A percentile compares a stretch with the other conserved stretches of the same genome.
Evolutionary conservation across 1,140 invertebrate genomes (phyloP).

Genomic region (Caenorhabditis remanei): DNA sequence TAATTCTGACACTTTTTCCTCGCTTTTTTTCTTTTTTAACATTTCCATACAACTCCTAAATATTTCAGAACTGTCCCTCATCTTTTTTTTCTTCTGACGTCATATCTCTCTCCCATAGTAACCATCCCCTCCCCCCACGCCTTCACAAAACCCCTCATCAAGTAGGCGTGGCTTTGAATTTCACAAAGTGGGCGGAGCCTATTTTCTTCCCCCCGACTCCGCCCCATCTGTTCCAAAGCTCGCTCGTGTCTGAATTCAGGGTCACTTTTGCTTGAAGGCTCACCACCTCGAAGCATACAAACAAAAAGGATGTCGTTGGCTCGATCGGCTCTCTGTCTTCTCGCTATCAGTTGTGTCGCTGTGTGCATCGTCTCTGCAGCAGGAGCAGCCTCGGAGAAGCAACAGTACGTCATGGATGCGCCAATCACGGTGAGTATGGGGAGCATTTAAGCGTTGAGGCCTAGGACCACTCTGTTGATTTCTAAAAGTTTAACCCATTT

Average conservation of each 20-base stretch:
- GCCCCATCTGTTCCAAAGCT: neutral
- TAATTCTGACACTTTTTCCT: neutral
- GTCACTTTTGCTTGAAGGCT: neutral
- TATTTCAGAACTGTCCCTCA: slow-evolving; percentile 6
- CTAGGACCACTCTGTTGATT: too few relatives aligned
- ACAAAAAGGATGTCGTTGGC: slow-evolving; percentile 5
- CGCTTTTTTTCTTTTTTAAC: too few relatives aligned
- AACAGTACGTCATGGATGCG: neutral
- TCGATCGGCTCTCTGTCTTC: slow-evolving; percentile 9
- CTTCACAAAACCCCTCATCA: neutral
- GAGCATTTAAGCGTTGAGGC: too few relatives aligned
- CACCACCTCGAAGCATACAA: too few relatives aligned
- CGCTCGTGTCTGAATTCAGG: neutral
- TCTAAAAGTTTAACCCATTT: too few relatives aligned
- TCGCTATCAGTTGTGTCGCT: neutral
- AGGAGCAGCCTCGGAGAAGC: neutral
- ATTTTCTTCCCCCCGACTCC: neutral
- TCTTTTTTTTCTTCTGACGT: neutral
- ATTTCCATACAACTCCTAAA: neutral
- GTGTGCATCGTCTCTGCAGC: neutral
- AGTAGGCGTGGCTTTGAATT: neutral
- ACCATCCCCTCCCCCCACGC: neutral
- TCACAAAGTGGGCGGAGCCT: slow-evolving; percentile 20
- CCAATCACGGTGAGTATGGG: slow-evolving; percentile 12
- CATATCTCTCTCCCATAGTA: neutral